These are phyloP conservation scores for Syngnathoides biaculeatus DNA, from an alignment of 2,113 vertebrate species.

Conservation along the genomic window DNA sequence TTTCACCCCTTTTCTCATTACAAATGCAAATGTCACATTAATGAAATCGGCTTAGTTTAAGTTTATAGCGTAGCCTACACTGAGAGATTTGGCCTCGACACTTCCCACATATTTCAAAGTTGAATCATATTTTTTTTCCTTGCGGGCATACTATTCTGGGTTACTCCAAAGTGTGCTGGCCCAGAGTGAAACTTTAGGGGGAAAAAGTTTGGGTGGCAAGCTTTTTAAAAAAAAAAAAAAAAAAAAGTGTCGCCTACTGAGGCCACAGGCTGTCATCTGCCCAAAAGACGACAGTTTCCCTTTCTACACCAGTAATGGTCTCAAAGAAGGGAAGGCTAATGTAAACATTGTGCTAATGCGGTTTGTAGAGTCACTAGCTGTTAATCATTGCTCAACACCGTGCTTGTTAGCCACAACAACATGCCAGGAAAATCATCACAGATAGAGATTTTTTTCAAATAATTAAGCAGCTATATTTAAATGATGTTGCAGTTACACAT, in stretches of 20 bases:
- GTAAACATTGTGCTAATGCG: conserved; percentile 63
- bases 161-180: conserved; percentile 31
- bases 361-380: conserved; percentile 66
- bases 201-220: conserved; percentile 44
- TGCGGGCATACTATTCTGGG: conserved; percentile 46
- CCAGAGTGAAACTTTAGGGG: conserved; percentile 9
- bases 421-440: conserved; percentile 56
- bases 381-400: conserved; percentile 75
- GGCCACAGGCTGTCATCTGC: conserved; percentile 28
- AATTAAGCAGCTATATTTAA: conserved; percentile 58
- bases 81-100: conserved; percentile 62
- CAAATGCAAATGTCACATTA: conserved; percentile 74
- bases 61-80: conserved; percentile 66
- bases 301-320: conserved; percentile 50
- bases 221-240: too few species aligned
- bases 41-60: conserved; percentile 70
- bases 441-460: conserved; percentile 59
- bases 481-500: conserved; percentile 19
- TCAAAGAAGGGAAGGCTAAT: conserved; percentile 47
- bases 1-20: conserved; percentile 59
- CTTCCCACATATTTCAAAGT: conserved; percentile 67
- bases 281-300: conserved; percentile 37
- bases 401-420: conserved; percentile 60
- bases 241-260: conserved; percentile 32
- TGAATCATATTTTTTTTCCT: conserved; percentile 52